Evolutionary conservation across 2,888 invertebrate genomes (phyloP).

Genomic region (Nudaria mundana): DNA sequence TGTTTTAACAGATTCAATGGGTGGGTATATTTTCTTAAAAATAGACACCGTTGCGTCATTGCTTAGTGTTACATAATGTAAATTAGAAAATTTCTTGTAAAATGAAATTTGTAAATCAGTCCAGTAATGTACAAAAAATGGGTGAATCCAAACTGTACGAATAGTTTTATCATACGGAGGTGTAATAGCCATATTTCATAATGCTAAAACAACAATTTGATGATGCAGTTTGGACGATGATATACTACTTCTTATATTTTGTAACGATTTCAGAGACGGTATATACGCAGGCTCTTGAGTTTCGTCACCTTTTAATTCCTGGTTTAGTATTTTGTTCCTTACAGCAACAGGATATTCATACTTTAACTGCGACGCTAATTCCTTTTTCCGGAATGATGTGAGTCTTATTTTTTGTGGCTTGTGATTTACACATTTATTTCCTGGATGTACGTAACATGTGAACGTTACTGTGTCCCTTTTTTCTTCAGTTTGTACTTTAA

Average conservation of each 20-base stretch:
- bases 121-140: not conserved
- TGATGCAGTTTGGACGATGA: not conserved
- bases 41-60: not conserved
- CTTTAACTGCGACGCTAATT: conserved; percentile 1
- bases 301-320: not conserved
- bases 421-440: conserved; percentile 3
- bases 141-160: not conserved
- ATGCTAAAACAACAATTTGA: not conserved
- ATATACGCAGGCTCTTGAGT: not conserved
- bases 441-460: not conserved
- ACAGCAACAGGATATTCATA: conserved; percentile 1
- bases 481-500: conserved; percentile 2
- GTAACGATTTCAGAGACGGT: not conserved
- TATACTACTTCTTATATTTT: not conserved
- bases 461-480: conserved; percentile 1
- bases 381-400: not conserved
- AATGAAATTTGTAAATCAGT: not conserved
- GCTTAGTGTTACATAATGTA: not conserved
- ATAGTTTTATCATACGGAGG: not conserved
- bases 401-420: conserved; percentile 3
- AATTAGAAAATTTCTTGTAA: not conserved
- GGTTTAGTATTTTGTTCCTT: not conserved
- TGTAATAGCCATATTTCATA: not conserved
- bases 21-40: not conserved
- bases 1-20: not conserved